Conservation (phyloP, 1,140 invertebrate species). For the Samia ricini region DNA sequence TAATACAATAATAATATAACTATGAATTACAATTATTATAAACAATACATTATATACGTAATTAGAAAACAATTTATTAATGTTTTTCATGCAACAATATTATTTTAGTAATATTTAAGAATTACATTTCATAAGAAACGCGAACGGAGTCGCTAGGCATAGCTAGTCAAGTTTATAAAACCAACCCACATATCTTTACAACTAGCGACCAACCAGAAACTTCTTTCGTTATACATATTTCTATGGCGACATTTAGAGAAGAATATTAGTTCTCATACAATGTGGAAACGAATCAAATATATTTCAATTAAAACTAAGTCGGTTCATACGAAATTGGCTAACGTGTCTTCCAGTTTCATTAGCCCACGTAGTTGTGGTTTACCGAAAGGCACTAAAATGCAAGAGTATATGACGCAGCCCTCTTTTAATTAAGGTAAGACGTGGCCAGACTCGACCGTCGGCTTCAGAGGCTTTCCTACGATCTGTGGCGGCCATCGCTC, state of each 20-base stretch:
- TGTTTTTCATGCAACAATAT: too few species aligned
- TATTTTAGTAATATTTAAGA: too few species aligned
- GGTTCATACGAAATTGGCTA: background rate
- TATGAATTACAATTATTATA: too few species aligned
- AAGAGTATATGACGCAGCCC: constrained; percentile 3
- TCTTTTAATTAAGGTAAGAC: constrained; percentile 39
- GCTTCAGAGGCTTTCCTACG: constrained; percentile 16
- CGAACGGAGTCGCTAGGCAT: too few species aligned
- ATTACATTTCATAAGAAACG: too few species aligned
- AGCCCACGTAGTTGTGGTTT: background rate
- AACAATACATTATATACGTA: too few species aligned
- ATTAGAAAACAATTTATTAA: too few species aligned
- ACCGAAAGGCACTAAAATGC: background rate
- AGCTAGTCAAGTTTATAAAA: too few species aligned
- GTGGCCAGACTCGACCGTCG: constrained; percentile 14
- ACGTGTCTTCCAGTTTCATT: background rate
- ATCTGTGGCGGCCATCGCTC: constrained; percentile 27
- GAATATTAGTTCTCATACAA: background rate
- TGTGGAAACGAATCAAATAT: background rate
- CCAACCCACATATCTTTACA: too few species aligned
- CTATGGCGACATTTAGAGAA: background rate
- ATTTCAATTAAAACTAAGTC: constrained; percentile 1
- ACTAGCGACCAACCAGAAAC: background rate
- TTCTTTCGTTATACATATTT: background rate
- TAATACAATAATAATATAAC: too few species aligned